Conservation (phyloP, 2,113 vertebrate species). For the Peromyscus leucopus region DNA sequence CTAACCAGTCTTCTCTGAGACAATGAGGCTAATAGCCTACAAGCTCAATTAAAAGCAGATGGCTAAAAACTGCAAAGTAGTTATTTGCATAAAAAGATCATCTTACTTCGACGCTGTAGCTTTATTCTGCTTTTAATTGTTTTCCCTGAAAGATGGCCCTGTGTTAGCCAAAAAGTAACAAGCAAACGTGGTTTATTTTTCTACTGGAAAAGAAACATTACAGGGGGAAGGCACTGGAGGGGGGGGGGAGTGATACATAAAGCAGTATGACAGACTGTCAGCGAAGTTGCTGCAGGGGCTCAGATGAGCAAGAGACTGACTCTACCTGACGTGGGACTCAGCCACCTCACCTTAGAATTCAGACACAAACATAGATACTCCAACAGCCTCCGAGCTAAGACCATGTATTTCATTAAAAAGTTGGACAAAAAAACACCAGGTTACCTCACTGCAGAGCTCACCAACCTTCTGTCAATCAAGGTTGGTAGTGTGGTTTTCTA, state of each 20-base stretch:
- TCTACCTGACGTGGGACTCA: background rate
- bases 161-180: conserved; percentile 63
- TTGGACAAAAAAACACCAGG: background rate
- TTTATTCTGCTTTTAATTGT: conserved; percentile 71
- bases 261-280: conserved; percentile 43
- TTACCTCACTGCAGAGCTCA: background rate
- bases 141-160: conserved; percentile 32
- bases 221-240: background rate
- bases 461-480: conserved; percentile 25
- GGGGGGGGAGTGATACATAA: background rate
- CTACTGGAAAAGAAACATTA: conserved; percentile 51
- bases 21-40: conserved; percentile 60
- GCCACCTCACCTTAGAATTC: background rate
- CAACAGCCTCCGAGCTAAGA: conserved; percentile 19
- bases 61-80: conserved; percentile 68
- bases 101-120: conserved; percentile 64
- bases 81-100: conserved; percentile 81
- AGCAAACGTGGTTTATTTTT: conserved; percentile 54
- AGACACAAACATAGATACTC: background rate
- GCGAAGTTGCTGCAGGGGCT: conserved; percentile 65
- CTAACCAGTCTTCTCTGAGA: conserved; percentile 67
- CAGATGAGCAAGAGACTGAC: conserved; percentile 36
- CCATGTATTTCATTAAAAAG: background rate
- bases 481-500: background rate
- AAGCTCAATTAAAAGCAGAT: conserved; percentile 80